Percentiles rank a stretch among this genome's conserved stretches.
phyloP scores from a whole-genome alignment of 1,140 invertebrate genomes.

The Diabrotica undecimpunctata region DNA sequence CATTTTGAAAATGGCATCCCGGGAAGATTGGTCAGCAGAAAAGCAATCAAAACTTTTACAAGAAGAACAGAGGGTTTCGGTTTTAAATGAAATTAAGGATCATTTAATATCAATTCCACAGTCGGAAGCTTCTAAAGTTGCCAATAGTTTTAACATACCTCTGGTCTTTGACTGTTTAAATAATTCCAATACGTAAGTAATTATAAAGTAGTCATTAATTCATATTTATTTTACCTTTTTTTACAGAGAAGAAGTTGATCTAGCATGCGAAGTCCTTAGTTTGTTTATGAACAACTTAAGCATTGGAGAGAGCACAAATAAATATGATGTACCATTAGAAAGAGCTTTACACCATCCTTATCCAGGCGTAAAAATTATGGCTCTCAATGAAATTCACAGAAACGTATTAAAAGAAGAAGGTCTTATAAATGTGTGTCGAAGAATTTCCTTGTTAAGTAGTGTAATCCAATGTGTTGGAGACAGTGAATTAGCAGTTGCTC shows the following conservation, averaged over 20 bases:
- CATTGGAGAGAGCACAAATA: constrained; percentile 50
- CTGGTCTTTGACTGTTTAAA: constrained; percentile 50
- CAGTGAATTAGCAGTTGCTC: constrained; percentile 57
- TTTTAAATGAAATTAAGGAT: constrained; percentile 48
- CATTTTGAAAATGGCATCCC: constrained; percentile 33
- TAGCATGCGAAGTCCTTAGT: constrained; percentile 58
- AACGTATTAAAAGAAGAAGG: constrained; percentile 36
- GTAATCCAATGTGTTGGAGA: constrained; percentile 57
- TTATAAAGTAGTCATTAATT: constrained; percentile 25
- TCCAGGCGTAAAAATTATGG: constrained; percentile 52
- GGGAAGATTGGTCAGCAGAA: constrained; percentile 48
- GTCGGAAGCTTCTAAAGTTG: constrained; percentile 41
- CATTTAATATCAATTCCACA: constrained; percentile 43
- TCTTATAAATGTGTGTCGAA: constrained; percentile 47
- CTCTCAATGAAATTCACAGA: constrained; percentile 50
- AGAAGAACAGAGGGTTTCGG: constrained; percentile 43
- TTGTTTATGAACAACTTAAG: constrained; percentile 55
- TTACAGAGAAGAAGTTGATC: constrained; percentile 51
- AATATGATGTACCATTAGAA: constrained; percentile 51
- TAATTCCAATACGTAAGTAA: constrained; percentile 45
- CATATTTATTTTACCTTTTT: constrained; percentile 15
- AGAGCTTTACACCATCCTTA: constrained; percentile 54
- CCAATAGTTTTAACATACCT: constrained; percentile 42
- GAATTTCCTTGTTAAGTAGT: constrained; percentile 53
- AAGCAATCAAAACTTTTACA: constrained; percentile 44